phyloP scores from a whole-genome alignment of 2,797 vertebrate species.

The Peromyscus melanophrys region DNA sequence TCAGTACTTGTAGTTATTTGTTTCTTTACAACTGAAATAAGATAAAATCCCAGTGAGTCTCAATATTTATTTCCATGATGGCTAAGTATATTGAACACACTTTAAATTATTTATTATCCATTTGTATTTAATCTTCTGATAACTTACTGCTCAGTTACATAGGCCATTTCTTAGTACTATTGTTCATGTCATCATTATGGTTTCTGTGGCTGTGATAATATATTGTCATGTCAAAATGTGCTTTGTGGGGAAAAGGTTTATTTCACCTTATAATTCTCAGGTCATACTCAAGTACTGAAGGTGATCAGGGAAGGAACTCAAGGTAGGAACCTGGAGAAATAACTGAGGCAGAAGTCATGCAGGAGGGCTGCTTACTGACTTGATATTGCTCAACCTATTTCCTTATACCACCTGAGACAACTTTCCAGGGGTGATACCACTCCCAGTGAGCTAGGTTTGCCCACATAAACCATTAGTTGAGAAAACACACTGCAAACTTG shows the following conservation, averaged over 20 bases:
- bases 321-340: not conserved
- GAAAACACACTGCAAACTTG: not conserved
- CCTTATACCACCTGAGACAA: not conserved
- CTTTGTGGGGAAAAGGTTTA: not conserved
- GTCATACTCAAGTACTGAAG: not conserved
- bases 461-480: not conserved
- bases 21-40: not conserved
- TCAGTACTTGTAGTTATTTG: not conserved
- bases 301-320: not conserved
- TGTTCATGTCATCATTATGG: not conserved
- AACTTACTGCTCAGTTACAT: not conserved
- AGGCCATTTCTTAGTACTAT: not conserved
- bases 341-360: not conserved
- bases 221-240: not conserved
- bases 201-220: not conserved
- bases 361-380: not conserved
- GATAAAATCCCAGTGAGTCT: not conserved
- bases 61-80: not conserved
- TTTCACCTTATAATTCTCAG: not conserved
- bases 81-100: not conserved
- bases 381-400: not conserved
- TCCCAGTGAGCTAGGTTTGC: not conserved
- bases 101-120: not conserved
- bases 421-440: not conserved
- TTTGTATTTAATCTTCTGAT: not conserved